Conservation (phyloP, 2,888 invertebrate genomes). For the Halictus quadricinctus region DNA sequence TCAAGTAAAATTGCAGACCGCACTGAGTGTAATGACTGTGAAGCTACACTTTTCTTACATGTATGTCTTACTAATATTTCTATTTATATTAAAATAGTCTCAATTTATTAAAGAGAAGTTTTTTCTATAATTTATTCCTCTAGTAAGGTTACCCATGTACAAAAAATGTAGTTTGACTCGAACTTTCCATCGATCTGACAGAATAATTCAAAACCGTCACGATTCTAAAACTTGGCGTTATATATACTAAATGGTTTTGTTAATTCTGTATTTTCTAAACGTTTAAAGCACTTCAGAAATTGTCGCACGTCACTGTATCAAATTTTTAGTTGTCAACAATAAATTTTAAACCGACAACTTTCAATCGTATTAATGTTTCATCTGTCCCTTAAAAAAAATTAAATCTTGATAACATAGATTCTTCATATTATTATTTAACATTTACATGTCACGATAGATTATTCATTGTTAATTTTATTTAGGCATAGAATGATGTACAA, state of each 20-base stretch:
- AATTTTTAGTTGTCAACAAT: conserved; percentile 48
- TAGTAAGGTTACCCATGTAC: conserved; percentile 39
- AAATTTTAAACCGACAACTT: conserved; percentile 36
- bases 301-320: conserved; percentile 50
- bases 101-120: conserved; percentile 11
- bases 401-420: not conserved
- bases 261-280: conserved; percentile 35
- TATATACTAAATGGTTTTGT: conserved; percentile 22
- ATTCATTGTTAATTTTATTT: not conserved
- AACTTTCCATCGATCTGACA: conserved; percentile 35
- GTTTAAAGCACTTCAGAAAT: conserved; percentile 35
- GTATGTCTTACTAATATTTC: conserved; percentile 31
- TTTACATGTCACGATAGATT: not conserved
- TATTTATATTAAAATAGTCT: conserved; percentile 26
- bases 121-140: conserved; percentile 16
- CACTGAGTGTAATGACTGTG: conserved; percentile 38
- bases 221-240: conserved; percentile 29
- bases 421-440: not conserved
- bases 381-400: not conserved
- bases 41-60: conserved; percentile 45
- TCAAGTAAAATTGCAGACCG: conserved; percentile 35
- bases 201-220: conserved; percentile 19
- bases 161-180: conserved; percentile 40
- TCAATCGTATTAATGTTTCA: not conserved
- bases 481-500: not conserved